phyloP scores from a whole-genome alignment of 2,888 invertebrate genomes.

The Cerceris ruficornis region DNA sequence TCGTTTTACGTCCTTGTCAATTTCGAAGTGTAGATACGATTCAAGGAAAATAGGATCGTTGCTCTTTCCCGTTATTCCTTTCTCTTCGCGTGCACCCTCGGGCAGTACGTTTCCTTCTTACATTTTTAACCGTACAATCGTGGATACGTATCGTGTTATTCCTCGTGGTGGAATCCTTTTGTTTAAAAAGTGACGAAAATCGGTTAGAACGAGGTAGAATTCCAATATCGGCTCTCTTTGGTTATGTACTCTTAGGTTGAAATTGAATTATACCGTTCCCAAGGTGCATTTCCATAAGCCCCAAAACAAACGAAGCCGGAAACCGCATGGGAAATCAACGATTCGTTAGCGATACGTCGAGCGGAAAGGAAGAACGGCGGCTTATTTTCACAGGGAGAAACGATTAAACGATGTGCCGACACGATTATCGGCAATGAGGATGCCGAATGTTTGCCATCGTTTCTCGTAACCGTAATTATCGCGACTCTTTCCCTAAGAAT shows the following conservation, averaged over 20 bases:
- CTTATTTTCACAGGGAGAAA: conserved; percentile 37
- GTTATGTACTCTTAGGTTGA: conserved; percentile 45
- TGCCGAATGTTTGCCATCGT: background rate
- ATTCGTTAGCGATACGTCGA: conserved; percentile 71
- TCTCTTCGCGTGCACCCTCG: background rate
- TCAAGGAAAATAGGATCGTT: background rate
- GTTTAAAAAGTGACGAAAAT: conserved; percentile 22
- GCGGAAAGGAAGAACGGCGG: conserved; percentile 51
- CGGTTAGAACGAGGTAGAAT: conserved; percentile 34
- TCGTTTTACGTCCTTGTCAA: background rate
- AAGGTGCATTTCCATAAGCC: conserved; percentile 75
- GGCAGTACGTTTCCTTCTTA: background rate
- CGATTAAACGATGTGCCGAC: conserved; percentile 18
- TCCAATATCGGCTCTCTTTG: conserved; percentile 41
- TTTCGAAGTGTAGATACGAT: conserved; percentile 1
- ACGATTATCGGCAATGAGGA: conserved; percentile 19
- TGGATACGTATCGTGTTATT: too few species aligned
- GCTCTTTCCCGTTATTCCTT: background rate
- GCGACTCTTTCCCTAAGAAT: background rate
- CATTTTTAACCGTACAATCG: too few species aligned
- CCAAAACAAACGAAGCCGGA: conserved; percentile 71
- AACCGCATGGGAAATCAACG: conserved; percentile 77
- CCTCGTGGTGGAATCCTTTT: background rate
- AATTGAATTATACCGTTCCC: conserved; percentile 68
- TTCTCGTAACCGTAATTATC: background rate